Evolutionary conservation across 2,888 invertebrate genomes (phyloP), one percentile per base, ranked within the genome.

Genomic region (Caenorhabditis sp.): DNA sequence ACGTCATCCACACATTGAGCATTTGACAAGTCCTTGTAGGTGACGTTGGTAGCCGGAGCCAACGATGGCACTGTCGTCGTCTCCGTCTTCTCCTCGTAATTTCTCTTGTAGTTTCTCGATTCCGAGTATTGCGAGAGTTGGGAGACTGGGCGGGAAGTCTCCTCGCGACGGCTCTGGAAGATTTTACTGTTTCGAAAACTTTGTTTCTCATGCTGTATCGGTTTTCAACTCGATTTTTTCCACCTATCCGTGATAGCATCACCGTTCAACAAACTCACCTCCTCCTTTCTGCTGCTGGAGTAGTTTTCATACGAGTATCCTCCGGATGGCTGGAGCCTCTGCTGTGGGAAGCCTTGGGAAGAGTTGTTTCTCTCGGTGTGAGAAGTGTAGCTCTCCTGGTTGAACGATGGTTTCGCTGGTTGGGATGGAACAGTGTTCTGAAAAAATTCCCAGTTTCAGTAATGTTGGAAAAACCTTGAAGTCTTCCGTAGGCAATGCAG

Each of bases 51-150:
- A 19, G 72, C 70, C 35, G 84, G 75, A 59, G 80, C 79, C 12
- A 54, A 64, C 3, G 82, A 81, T 28, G 85, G 84, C 41, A 82
- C 79, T 3, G 85, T 85, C 58, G 85, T 85, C 3, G 87, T 88
- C 68, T 87, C 87, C 6, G 87, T 89, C 69, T 86, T 85, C 82
- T 89, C 86, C 58, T 87, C 85, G 61, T 86, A 86, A 56, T 88
- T 85, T 64, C 84, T 54, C 54, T 86, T 85, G 75, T 88, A 86
- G 74, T 84, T 86, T 26, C 84, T 70, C 28, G 76, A 77, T 68
- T 87, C 85, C 19, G 84, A 83, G 74, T 85, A 87, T 26, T 89
- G 86, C 12, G 82, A 85, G 31, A 85, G 64, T 63, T 88, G 89
- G 12, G 86, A 86, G 14, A 86, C 87, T 10, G 87, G 87, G 41